Percentiles rank a stretch among this genome's conserved stretches.
phyloP scores from a whole-genome alignment of 2,113 vertebrate species.

The Apteryx owenii region DNA sequence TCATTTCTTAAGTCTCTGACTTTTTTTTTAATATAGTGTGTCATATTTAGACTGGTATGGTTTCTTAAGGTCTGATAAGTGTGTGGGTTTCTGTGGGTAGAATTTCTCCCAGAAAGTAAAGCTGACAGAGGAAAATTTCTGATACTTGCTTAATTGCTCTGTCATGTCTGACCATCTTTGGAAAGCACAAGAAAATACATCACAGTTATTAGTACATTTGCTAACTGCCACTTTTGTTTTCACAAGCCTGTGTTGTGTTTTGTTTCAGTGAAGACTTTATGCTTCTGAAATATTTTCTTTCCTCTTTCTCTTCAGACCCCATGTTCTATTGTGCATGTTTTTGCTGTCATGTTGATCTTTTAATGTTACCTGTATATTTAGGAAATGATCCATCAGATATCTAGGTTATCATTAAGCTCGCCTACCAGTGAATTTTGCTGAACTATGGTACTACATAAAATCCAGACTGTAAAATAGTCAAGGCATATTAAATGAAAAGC shows the following conservation, averaged over 20 bases:
- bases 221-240: not conserved
- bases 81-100: not conserved
- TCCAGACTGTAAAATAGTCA: not conserved
- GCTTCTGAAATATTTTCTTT: not conserved
- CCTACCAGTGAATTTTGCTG: not conserved
- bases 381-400: not conserved
- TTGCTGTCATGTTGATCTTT: not conserved
- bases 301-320: not conserved
- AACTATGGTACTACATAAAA: constrained; percentile 2
- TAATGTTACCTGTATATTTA: not conserved
- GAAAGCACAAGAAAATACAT: not conserved
- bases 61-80: not conserved
- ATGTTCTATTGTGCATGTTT: not conserved
- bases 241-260: not conserved
- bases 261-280: not conserved
- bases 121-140: not conserved
- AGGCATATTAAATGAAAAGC: not conserved
- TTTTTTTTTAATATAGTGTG: fast-evolving
- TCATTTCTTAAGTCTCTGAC: not conserved
- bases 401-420: not conserved
- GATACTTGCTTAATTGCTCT: not conserved
- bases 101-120: not conserved
- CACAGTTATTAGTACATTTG: not conserved
- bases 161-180: not conserved
- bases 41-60: not conserved